Evolutionary conservation across 2,888 invertebrate genomes (phyloP), one percentile per base, ranked within the genome.

Genomic region (Argyresthia goedartella): DNA sequence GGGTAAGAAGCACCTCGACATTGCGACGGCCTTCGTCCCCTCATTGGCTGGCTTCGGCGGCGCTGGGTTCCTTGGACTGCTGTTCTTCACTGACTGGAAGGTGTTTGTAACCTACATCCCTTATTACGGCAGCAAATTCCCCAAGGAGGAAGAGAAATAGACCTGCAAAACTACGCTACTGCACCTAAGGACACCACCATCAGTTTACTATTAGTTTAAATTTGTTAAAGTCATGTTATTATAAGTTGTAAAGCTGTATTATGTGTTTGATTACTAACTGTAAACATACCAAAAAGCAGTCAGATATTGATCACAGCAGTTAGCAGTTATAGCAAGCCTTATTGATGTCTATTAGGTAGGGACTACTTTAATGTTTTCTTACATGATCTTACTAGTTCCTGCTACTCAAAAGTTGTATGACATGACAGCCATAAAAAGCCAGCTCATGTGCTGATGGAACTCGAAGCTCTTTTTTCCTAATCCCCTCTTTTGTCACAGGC

Each of bases 1-100:
- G 47, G 91, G 91, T 55, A 91, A 87, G 67, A 91, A 87, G 63
- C 91, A 92, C 10, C 65, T 88, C 25, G 89, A 91, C 64, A 76
- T 90, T 16, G 88, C 88, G 10, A 68, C 72, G 39, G 62, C 75
- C 51, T 80, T 75, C 88, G 55, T 89, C 41, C 87, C 91, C 14
- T 90, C 93, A 7, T 88, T 88, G 14, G 66, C 76, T 0, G 84
- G 86, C 0, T 95, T 91, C 68, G 94, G 95, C 46, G 88, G 89
- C 39, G 86, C 91, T 0, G 91, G 88, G n/a, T 87, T 89, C 54
- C 65, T 89, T 25, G 85, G 80, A 0, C 59, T 93, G 9, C 75
- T 91, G 2, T 95, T 93, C 74, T 88, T 92, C 60, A 94, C 94
- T 0, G 95, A 95, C 69, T 95, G 95, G 95, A 92, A 90, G 75